Evolutionary conservation across 1,140 invertebrate species (phyloP), one percentile per base, ranked within the genome.

Genomic region (Lethrus apterus): DNA sequence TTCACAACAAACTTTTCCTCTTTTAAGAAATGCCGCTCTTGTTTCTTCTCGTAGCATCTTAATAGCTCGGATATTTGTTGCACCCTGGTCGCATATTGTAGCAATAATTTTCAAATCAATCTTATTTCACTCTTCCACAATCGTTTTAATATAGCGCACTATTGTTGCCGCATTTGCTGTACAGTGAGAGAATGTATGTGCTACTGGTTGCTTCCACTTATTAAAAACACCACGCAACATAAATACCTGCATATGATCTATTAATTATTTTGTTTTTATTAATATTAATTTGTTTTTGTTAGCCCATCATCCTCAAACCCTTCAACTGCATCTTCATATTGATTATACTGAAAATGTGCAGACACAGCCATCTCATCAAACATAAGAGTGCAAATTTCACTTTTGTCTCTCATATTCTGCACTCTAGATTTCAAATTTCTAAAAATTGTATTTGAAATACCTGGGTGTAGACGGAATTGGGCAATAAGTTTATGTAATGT

Each of bases 51-150:
- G 1, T 11, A 24, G 13, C 2, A 10, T 11, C 0, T 46, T 41
- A 8, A 45, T 42, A 5, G 44, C 49, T 15, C 32, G 23, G 21
- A 21, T 34, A 48, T 52, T 55, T 7, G 34, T 51, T 9, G 41
- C 14, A 8, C 41, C 54, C 31, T 55, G 51, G 32, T 56, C 51
- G 30, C 51, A 53, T 9, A 56, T 30, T 11, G 54, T 48, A 8
- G 36, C 41, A 9, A 45, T 14, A 13, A 51, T 14, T 18, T 46
- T 18, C 5, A 56, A 31, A 26, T 46, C 38, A 36, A 41, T 38
- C 26, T 36, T 35, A 9, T 51, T 33, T 10, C 44, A 33, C 26
- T 51, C 8, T 2, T 24, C 14, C 15, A 50, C 45, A 8, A 49
- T 20, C 13, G 23, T 9, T 9, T 36, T 44, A 19, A 43, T 29